A percentile compares a stretch with the other conserved stretches of the same genome.
These are phyloP conservation scores for Pangasius djambal DNA, from an alignment of 2,797 vertebrate species.

Conservation along the genomic window DNA sequence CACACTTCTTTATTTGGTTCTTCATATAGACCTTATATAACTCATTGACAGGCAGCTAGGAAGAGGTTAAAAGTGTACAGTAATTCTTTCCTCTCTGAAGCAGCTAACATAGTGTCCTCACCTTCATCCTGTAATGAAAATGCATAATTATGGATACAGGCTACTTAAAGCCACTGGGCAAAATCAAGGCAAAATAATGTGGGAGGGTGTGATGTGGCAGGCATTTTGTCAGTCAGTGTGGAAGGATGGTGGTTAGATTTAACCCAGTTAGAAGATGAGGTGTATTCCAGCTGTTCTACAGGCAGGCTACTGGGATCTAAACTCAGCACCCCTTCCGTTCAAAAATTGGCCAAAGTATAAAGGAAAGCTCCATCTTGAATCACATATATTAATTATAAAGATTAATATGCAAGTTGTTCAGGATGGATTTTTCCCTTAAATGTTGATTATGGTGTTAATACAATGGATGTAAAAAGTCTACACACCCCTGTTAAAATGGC, in stretches of 20 bases:
- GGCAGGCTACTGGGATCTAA: background rate
- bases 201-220: background rate
- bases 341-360: background rate
- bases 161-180: background rate
- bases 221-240: background rate
- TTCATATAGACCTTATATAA: background rate
- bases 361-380: background rate
- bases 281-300: background rate
- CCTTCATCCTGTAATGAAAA: background rate
- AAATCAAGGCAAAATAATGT: background rate
- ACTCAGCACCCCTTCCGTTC: background rate
- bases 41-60: too few species aligned
- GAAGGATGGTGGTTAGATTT: background rate
- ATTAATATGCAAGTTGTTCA: background rate
- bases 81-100: background rate
- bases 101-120: background rate
- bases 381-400: background rate
- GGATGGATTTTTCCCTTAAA: background rate
- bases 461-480: too few species aligned
- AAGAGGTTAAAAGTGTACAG: background rate
- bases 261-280: background rate
- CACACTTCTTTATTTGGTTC: background rate
- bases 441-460: background rate
- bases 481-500: too few species aligned
- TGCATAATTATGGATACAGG: background rate